Base-by-base conservation (phyloP, 2,888 invertebrate species). In the Glyphotaelius pellucidus region DNA sequence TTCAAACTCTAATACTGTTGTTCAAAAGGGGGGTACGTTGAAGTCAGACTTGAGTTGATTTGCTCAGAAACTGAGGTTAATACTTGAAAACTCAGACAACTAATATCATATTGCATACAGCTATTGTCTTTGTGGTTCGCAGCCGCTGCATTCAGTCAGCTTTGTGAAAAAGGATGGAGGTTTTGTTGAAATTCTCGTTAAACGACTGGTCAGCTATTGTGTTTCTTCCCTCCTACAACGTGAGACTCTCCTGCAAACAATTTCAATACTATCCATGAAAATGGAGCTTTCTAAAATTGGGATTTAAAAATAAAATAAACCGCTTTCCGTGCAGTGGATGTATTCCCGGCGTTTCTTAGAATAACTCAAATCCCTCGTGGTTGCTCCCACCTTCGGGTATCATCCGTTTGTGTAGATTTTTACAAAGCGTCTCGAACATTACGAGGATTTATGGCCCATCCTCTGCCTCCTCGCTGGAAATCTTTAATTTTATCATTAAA, bases 401-500 rank as follows among this genome's bases (percentile, higher is more conserved):
- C 38, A 85, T 85, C 85, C 85, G 85, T 85, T 81, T 81, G 81
- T 81, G 80, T 80, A 81, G 90, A 47, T 90, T 90, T 90, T 90
- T 90, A 90, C 90, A 90, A 90, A 90, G 90, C 90, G 83, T 81
- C 80, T 90, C 38, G 80, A 81, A 47, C 80, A 90, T 90, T 90
- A 90, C 80, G 81, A 38, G 90, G 90, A 90, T 90, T 90, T 90
- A 90, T 90, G 81, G 35, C 32, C 79, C 80, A 80, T 25, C 35
- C 80, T 89, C 79, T 42, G 25, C 31, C 89, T 30, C 32, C 81
- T 81, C 81, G 81, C 19, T 47, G 87, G 42, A 90, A 80, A 90
- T 90, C 90, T 90, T 90, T 90, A 90, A 90, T 90, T 90, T 90
- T 90, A 90, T 90, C 90, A 90, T 90, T 90, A 90, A 90, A 90